A percentile compares a stretch with the other conserved stretches of the same genome.
Conservation (phyloP, 1,140 invertebrate genomes). For the Helicoverpa zea region DNA sequence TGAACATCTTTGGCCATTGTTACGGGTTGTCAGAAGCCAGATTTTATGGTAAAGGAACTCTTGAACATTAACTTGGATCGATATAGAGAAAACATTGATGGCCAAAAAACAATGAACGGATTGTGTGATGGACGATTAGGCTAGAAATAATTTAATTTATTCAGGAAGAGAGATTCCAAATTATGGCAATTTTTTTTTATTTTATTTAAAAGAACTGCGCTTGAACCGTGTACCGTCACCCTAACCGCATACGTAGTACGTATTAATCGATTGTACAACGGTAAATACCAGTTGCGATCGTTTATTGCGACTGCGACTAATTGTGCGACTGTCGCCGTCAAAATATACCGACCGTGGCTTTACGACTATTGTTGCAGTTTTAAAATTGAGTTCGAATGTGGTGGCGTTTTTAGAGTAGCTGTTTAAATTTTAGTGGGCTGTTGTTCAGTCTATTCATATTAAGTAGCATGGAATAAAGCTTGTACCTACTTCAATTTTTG, state of each 20-base stretch:
- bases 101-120: too few species aligned
- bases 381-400: slow-evolving; percentile 26
- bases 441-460: neutral
- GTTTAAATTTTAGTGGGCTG: neutral
- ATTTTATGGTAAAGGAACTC: too few species aligned
- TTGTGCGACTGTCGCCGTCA: slow-evolving; percentile 28
- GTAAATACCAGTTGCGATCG: slow-evolving; percentile 12
- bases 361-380: slow-evolving; percentile 30
- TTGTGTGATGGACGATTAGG: too few species aligned
- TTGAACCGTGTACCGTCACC: neutral
- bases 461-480: too few species aligned
- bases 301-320: slow-evolving; percentile 33
- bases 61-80: too few species aligned
- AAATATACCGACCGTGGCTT: slow-evolving; percentile 34
- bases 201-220: too few species aligned
- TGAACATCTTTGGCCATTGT: too few species aligned
- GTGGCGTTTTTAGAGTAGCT: neutral
- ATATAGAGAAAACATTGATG: too few species aligned
- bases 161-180: too few species aligned
- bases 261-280: slow-evolving; percentile 18
- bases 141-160: too few species aligned
- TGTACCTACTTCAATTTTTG: too few species aligned
- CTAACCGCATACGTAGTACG: neutral
- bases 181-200: neutral
- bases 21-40: too few species aligned